A percentile compares a stretch with the other conserved stretches of the same genome.
These are phyloP conservation scores for Anagrus nilaparvatae DNA, from an alignment of 1,140 invertebrate species.

Conservation along the genomic window DNA sequence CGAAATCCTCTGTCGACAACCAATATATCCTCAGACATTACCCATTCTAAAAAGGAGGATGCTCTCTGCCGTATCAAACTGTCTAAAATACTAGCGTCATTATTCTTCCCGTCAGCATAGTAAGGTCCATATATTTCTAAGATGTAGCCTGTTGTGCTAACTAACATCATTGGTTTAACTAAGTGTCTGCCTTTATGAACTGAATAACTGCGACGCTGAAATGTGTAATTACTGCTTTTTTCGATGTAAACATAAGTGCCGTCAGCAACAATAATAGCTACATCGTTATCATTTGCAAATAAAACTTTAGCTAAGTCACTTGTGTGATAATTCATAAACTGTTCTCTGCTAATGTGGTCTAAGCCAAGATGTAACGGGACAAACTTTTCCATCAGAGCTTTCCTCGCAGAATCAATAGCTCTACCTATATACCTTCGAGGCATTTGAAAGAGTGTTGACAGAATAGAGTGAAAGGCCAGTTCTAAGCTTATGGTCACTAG, in stretches of 20 bases:
- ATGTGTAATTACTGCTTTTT: conserved; percentile 3
- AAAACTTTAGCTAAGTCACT: conserved; percentile 1
- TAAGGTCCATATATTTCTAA: conserved; percentile 5
- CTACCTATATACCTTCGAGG: neutral
- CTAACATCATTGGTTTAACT: conserved; percentile 6
- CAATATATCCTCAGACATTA: neutral
- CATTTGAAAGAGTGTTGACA: conserved; percentile 3
- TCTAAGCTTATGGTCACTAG: no score
- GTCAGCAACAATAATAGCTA: conserved; percentile 1
- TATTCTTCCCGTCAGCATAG: conserved; percentile 6
- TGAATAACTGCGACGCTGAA: conserved; percentile 1
- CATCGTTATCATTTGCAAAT: conserved; percentile 1
- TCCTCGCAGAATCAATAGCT: neutral
- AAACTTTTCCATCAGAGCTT: conserved; percentile 1
- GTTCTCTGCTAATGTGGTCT: conserved; percentile 1
- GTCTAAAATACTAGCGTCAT: conserved; percentile 4
- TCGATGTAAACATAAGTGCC: conserved; percentile 2
- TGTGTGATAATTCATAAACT: conserved; percentile 1
- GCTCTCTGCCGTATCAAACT: neutral
- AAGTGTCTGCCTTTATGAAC: conserved; percentile 5
- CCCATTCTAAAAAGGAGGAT: conserved; percentile 1
- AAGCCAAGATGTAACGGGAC: neutral
- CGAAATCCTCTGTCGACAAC: conserved; percentile 3
- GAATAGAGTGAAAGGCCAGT: conserved; percentile 7
- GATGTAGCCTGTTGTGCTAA: conserved; percentile 3